Conservation (phyloP, 2,113 vertebrate genomes). For the Orcinus orca region DNA sequence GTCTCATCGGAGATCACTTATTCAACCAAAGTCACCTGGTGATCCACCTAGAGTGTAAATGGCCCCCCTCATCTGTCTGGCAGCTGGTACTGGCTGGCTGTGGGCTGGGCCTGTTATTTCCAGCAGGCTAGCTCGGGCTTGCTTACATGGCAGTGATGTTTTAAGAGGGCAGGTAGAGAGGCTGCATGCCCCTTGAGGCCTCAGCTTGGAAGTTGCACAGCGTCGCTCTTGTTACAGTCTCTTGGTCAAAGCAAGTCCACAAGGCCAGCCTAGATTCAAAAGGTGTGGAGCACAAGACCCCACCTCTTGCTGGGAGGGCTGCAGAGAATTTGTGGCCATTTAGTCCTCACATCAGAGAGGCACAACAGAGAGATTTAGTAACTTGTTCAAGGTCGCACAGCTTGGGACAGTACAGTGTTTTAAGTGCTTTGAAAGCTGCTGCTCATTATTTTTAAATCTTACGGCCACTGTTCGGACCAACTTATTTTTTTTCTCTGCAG, state of each 20-base stretch:
- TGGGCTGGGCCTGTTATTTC: no score
- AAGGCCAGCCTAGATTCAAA: not conserved
- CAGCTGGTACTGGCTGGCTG: not conserved
- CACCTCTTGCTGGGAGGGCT: not conserved
- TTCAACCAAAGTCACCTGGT: not conserved
- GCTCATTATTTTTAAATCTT: not conserved
- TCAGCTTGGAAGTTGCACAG: not conserved
- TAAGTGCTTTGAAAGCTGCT: not conserved
- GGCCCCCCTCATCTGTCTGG: not conserved
- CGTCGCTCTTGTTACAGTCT: not conserved
- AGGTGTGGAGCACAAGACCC: not conserved
- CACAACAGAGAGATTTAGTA: not conserved
- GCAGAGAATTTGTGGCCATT: not conserved
- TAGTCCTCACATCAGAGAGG: not conserved
- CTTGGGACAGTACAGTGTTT: not conserved
- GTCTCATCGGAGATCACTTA: not conserved
- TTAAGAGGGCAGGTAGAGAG: not conserved
- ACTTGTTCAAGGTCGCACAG: not conserved
- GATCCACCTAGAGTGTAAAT: not conserved
- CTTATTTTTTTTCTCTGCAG: not conserved
- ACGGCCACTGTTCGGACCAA: not conserved
- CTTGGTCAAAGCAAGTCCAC: not conserved
- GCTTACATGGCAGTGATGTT: no score
- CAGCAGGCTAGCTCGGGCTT: no score
- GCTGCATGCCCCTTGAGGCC: not conserved